phyloP scores from a whole-genome alignment of 2,888 invertebrate genomes.

The Idaea aversata region DNA sequence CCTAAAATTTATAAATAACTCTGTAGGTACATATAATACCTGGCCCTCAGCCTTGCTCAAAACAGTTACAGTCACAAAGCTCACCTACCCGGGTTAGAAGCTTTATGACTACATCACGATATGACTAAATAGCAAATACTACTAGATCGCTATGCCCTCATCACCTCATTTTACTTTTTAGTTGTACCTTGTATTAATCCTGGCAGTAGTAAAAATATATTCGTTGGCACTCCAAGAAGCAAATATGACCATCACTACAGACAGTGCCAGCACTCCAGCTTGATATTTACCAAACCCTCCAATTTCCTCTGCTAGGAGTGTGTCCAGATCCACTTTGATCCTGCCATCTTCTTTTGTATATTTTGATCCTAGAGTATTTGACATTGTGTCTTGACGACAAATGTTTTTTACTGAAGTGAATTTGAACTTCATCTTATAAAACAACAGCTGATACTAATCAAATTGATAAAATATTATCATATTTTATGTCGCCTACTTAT shows the following conservation, averaged over 20 bases:
- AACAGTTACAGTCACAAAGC: too few relatives aligned
- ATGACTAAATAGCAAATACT: too few relatives aligned
- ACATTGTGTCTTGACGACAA: background rate
- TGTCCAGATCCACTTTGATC: constrained; percentile 49
- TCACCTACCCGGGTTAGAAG: too few relatives aligned
- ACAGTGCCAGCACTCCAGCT: constrained; percentile 37
- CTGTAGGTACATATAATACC: too few relatives aligned
- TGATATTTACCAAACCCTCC: constrained; percentile 60
- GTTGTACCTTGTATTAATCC: constrained; percentile 51
- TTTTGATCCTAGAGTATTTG: background rate
- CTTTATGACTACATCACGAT: too few relatives aligned
- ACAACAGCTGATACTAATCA: too few relatives aligned
- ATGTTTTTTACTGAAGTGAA: background rate
- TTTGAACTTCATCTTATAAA: too few relatives aligned
- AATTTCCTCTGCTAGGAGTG: constrained; percentile 51
- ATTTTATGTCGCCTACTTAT: too few relatives aligned
- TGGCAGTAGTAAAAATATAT: constrained; percentile 56
- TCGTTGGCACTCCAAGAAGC: constrained; percentile 47
- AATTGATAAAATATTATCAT: too few relatives aligned
- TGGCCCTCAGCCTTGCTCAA: too few relatives aligned
- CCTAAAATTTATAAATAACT: constrained; percentile 28
- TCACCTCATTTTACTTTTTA: background rate
- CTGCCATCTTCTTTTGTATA: background rate
- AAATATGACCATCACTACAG: constrained; percentile 45
- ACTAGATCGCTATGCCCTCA: too few relatives aligned